phyloP scores from a whole-genome alignment of 1,140 invertebrate genomes.

The Oreohelix idahoensis region DNA sequence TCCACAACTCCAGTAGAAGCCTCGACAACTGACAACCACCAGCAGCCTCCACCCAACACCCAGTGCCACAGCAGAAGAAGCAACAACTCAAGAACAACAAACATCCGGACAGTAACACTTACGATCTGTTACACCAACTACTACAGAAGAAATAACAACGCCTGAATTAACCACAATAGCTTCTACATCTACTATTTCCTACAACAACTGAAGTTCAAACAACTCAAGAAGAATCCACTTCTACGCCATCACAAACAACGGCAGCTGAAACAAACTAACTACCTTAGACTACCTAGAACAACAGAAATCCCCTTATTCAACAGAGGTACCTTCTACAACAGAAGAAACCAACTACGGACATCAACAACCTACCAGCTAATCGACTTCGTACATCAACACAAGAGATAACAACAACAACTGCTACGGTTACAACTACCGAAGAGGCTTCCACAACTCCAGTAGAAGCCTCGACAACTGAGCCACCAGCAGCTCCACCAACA shows the following conservation, averaged over 20 bases:
- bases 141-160: neutral
- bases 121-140: neutral
- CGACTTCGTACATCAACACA: neutral
- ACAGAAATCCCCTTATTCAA: neutral
- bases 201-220: neutral
- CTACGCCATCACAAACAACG: neutral
- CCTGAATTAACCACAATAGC: neutral
- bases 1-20: neutral
- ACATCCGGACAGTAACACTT: neutral
- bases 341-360: neutral
- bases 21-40: too few relatives aligned
- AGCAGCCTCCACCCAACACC: neutral
- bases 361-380: neutral
- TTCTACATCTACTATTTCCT: neutral
- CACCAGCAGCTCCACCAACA: neutral
- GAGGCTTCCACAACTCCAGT: neutral
- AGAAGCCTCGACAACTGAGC: neutral
- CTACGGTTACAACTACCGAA: neutral
- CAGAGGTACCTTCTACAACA: neutral
- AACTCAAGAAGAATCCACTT: neutral
- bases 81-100: neutral
- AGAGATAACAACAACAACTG: neutral
- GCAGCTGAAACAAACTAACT: neutral
- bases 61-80: neutral
- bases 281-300: neutral